Evolutionary conservation across 2,113 vertebrate species (phyloP), one percentile per base, ranked within the genome.

Genomic region (Hiodon tergisus): DNA sequence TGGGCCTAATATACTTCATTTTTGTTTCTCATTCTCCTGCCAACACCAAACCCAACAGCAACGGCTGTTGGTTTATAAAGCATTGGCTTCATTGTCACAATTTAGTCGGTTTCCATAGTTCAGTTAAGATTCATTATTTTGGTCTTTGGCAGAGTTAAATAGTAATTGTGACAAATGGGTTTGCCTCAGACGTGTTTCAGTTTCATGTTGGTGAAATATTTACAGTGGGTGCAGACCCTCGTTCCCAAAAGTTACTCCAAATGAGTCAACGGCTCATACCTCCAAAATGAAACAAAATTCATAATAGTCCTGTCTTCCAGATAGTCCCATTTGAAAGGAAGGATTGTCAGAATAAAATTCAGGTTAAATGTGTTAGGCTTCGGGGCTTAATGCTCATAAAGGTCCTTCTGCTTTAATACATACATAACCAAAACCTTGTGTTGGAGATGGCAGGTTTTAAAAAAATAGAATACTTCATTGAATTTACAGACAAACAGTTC

Each of bases 1-100:
- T 79, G 77, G 78, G 83, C 81, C 5, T 65, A 72, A 83, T 83
- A 87, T 85, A 81, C 86, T 82, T 85, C 84, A 31, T 81, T 82
- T 83, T 87, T 83, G 80, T 84, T 88, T 89, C 85, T 87, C 79
- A 78, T 83, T 83, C 80, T 83, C 80, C 79, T 85, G 84, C 85
- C 87, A 83, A 80, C 84, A 83, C 61, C 75, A 57, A 77, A 80
- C 76, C 81, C 75, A 75, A 55, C 81, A 77, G 74, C 81, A 76
- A 68, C 63, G 72, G 17, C 55, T 69, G 47, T 14, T 50, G 72
- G 66, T 58, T 55, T 78, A 67, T 76, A 71, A 48, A 13, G 48
- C 68, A 69, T 54, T 69, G 55, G 55, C 51, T 16, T 54, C 4
- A 46, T 69, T 55, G 52, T 11, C 16, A 16, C 14, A 50, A 55